These are phyloP conservation scores for Agriopis leucophaearia DNA, from an alignment of 2,888 invertebrate species.

Conservation along the genomic window DNA sequence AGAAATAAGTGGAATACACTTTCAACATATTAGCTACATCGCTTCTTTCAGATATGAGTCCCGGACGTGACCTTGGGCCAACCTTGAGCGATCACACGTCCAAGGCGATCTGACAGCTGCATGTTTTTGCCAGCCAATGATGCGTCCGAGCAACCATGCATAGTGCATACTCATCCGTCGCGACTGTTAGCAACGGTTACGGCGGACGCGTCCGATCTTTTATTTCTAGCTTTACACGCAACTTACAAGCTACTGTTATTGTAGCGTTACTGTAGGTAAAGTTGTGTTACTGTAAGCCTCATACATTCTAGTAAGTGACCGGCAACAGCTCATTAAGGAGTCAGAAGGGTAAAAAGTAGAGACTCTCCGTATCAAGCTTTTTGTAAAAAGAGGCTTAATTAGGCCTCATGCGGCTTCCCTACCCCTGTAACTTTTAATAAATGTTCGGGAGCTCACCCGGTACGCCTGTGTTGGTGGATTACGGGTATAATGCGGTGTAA, in stretches of 20 bases:
- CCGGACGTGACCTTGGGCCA: no score
- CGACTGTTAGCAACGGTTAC: no score
- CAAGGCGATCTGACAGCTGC: no score
- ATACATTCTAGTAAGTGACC: constrained; percentile 62
- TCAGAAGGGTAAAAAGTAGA: constrained; percentile 80
- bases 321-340: constrained; percentile 81
- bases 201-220: no score
- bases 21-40: no score
- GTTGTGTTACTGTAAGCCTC: constrained; percentile 23
- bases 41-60: no score
- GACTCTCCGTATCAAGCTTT: constrained; percentile 75
- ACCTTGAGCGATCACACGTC: no score
- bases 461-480: constrained; percentile 50
- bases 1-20: not conserved
- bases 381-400: constrained; percentile 86
- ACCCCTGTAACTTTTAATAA: constrained; percentile 87
- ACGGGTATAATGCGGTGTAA: constrained; percentile 46
- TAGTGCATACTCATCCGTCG: no score
- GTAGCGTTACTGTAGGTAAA: constrained; percentile 2
- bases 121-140: no score
- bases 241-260: no score
- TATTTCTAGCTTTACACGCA: no score
- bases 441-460: constrained; percentile 76
- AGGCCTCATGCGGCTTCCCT: constrained; percentile 85
- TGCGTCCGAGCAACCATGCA: no score